Evolutionary conservation across 2,797 vertebrate species (phyloP).

Genomic region (Artibeus lituratus): DNA sequence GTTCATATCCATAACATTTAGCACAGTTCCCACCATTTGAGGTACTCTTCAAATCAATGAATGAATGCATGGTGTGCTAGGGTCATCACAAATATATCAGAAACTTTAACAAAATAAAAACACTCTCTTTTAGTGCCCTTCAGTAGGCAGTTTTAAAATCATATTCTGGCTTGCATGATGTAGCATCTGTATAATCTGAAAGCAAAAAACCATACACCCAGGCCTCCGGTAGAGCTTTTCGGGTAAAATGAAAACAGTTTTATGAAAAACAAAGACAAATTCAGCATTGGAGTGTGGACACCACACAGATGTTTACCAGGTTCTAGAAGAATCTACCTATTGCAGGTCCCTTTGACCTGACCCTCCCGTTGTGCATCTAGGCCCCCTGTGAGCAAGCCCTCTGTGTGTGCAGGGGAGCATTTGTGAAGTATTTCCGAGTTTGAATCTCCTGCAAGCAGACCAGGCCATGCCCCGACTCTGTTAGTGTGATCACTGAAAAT

Average conservation of each 20-base stretch:
- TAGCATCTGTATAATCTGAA: neutral
- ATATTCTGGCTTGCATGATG: neutral
- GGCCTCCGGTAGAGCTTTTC: neutral
- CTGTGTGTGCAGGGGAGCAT: neutral
- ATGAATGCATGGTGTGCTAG: neutral
- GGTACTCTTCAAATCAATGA: neutral
- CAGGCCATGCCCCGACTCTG: constrained; percentile 59
- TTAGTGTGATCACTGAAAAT: constrained; percentile 73
- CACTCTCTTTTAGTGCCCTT: neutral
- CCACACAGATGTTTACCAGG: neutral
- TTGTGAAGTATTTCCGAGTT: neutral
- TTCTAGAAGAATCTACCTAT: neutral
- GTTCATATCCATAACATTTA: neutral
- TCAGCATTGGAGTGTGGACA: rapidly evolving
- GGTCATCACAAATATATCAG: neutral
- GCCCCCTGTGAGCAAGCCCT: neutral
- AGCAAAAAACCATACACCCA: neutral
- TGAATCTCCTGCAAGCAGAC: neutral
- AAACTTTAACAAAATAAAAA: neutral
- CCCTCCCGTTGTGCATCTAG: neutral
- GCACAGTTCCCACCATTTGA: neutral
- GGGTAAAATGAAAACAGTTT: constrained; percentile 9
- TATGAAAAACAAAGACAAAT: neutral
- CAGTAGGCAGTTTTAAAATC: neutral
- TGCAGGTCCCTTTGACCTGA: neutral